Evolutionary conservation across 2,888 invertebrate species (phyloP), one percentile per base, ranked within the genome.

Genomic region (Scaptodrosophila latifasciaeformis): DNA sequence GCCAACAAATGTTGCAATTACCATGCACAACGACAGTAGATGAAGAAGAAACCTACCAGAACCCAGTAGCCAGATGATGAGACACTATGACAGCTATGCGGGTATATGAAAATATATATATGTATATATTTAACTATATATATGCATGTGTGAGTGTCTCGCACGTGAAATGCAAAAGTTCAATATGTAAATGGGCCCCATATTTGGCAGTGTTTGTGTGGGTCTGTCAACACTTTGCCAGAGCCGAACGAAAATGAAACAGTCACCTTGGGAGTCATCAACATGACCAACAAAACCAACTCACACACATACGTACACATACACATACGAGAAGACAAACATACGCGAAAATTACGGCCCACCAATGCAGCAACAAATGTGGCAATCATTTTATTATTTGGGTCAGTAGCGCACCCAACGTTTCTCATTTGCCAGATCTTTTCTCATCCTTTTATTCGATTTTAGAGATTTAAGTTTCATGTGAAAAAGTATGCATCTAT

Each of bases 181-280:
- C 72, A 75, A 78, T 75, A 78, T 78, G 72, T 66, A 78, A 74
- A 77, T 75, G 69, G 62, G 59, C 59, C 6, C 6, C n/a, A n/a
- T 27, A 39, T 39, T 12, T 48, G 48, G 10, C 5, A 1, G 6
- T 48, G 29, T 39, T 5, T 48, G 62, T 63, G 60, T 65, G 59
- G 57, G 53, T n/a, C 61, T 78, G 74, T 75, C 74, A 75, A 75
- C 74, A 75, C 71, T 70, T 60, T 45, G 59, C 40, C 72, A 61
- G 52, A 51, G 46, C 27, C 49, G 42, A 69, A 62, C 78, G 70
- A 70, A 76, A 79, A 76, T 74, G 70, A 72, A 76, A 79, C 79
- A 70, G 62, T 70, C 76, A 76, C 65, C 76, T 67, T 63, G 79
- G 76, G 76, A 76, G 69, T 70, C 76, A 55, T 69, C 63, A 61